Base-by-base conservation (phyloP, 37 sponge, comb jelly and placozoan genomes). In the Halisarca cf. caerulea region DNA sequence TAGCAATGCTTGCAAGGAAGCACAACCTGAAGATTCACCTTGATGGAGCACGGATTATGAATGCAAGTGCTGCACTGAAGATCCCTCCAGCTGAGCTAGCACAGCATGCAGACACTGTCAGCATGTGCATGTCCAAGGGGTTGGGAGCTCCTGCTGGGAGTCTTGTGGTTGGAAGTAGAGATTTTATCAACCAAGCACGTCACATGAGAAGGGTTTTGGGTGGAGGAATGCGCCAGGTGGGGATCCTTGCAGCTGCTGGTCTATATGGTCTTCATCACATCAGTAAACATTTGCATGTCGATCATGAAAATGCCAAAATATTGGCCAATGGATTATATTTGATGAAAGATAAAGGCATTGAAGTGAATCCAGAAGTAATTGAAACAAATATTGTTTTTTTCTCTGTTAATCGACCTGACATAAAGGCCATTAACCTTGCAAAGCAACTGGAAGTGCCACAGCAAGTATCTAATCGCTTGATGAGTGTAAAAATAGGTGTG, bases 171-270 rank as follows among this genome's bases (percentile, higher is more conserved):
- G 86, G 86, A 33, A 47, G 58, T 45, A 51, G 58, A 24, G 81
- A 79, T 27, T 86, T 86, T 59, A 79, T 86, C 9, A 8, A 17
- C 23, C 38, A 28, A n/a, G 85, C 85, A 21, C 66, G 64, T n/a
- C 44, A 38, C 11, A 64, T 60, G 66, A 43, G 64, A 14, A 60
- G 36, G 36, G 47, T 62, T 15, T 18, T 82, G 45, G 82, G 82
- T 5, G 82, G 82, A 30, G 80, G 80, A 6, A 86, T 90, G 91
- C 39, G 91, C 32, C 95, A 94, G 73, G 80, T 54, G 42, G 95
- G 95, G 0, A 69, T 94, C 35, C 28, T 94, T 0, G 95, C 95
- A 68, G 95, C 95, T 37, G 82, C 95, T 73, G 95, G 91, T 0
- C 34, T 94, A 0, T 84, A 88, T 37, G 87, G 89, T 28, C 81